Evolutionary conservation across 2,888 invertebrate species (phyloP).

Genomic region (Polia nebulosa): DNA sequence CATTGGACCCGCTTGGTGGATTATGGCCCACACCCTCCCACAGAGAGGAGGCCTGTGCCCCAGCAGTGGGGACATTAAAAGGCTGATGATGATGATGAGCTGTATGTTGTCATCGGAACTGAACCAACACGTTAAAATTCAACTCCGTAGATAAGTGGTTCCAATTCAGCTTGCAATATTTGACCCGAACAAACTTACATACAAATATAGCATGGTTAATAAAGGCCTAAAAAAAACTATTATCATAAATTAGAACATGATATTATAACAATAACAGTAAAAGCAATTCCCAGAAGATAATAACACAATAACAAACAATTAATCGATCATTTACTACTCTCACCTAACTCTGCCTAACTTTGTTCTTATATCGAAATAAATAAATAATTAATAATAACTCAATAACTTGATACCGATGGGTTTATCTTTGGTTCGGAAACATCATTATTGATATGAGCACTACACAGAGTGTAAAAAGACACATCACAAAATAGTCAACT

Average conservation of each 20-base stretch:
- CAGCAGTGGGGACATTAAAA: too few species aligned
- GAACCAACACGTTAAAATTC: too few species aligned
- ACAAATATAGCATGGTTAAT: neutral
- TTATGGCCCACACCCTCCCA: too few species aligned
- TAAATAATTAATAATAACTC: conserved; percentile 39
- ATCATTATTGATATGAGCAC: neutral
- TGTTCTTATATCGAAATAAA: conserved; percentile 29
- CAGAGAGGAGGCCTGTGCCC: too few species aligned
- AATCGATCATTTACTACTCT: conserved; percentile 37
- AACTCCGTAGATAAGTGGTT: too few species aligned
- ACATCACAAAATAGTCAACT: too few species aligned
- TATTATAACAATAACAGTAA: neutral
- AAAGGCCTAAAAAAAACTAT: neutral
- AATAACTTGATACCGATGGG: conserved; percentile 7
- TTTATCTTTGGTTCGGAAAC: conserved; percentile 5
- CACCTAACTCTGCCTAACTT: conserved; percentile 25
- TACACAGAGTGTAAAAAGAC: too few species aligned
- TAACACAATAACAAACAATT: conserved; percentile 17
- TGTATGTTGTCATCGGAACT: too few species aligned
- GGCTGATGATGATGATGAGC: too few species aligned
- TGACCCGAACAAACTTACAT: too few species aligned
- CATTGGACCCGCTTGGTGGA: too few species aligned
- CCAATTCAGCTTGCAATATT: too few species aligned
- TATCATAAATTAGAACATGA: neutral
- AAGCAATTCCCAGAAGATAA: neutral